Evolutionary conservation across 2,113 vertebrate species (phyloP), one percentile per base, ranked within the genome.

Genomic region (Sinocyclocheilus anshuiensis): DNA sequence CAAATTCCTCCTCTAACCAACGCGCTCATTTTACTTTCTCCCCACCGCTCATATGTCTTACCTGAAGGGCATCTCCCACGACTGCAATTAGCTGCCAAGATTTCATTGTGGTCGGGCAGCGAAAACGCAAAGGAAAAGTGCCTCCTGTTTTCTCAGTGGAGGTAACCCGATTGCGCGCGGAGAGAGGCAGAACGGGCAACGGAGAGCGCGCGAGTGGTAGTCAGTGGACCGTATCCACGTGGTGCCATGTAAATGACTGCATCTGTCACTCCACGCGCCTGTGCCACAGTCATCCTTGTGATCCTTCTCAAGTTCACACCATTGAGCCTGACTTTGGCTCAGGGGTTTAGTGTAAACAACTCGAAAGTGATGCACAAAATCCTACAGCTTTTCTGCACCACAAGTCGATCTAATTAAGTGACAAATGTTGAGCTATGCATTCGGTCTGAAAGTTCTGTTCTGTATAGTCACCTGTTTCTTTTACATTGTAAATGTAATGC

Each of bases 51-150:
- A 90, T 50, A 88, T 13, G 33, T 92, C 95, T 94, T 91, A 96
- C 95, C 95, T 96, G 94, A 94, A 95, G 94, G 94, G 94, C 94
- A 94, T 95, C 94, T 94, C 95, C 95, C 94, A 91, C 93, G 92
- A 92, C 94, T 89, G 94, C 94, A 84, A 94, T 92, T 83, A 95
- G 93, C 94, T 94, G 95, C 94, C 95, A 94, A 75, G 95, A 93
- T 94, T 94, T 95, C 95, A 96, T 95, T 63, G 93, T 91, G 80
- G 84, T 89, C 83, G 86, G 91, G 91, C 92, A 86, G 92, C 89
- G 69, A 81, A 85, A 65, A 85, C 61, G 67, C 78, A 78, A 84
- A 76, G 72, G 79, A 89, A 88, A 88, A 91, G 91, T 88, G 93
- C 91, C 91, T 87, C 90, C 90, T 84, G 91, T 72, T 89, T 86